Percentiles rank a stretch among this genome's conserved stretches.
Evolutionary conservation across 2,113 vertebrate species (phyloP).

Genomic region (Zapornia atra): DNA sequence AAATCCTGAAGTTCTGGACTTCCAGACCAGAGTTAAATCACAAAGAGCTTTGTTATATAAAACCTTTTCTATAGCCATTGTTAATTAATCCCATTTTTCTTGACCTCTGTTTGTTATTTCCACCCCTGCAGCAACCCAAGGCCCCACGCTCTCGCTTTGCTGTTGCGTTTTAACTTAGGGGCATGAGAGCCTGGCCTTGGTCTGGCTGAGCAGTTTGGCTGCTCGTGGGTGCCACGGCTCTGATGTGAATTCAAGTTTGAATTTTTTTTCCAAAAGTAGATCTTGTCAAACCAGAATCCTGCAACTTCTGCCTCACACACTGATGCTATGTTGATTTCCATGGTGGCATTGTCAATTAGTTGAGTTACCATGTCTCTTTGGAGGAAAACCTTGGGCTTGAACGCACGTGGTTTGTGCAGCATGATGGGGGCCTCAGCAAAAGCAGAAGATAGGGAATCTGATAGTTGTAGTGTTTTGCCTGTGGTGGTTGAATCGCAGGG

Average conservation of each 20-base stretch:
- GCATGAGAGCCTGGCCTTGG: background rate
- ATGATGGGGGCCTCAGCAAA: background rate
- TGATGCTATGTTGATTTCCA: background rate
- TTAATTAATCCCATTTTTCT: background rate
- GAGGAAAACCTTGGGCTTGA: background rate
- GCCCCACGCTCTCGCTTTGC: background rate
- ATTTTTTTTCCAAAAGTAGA: background rate
- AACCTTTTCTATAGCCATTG: background rate
- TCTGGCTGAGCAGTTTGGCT: background rate
- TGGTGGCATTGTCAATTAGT: background rate
- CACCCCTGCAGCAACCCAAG: background rate
- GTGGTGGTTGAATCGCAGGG: background rate
- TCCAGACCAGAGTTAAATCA: background rate
- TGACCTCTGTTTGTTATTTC: too few relatives aligned
- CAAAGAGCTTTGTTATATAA: background rate
- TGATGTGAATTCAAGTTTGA: background rate
- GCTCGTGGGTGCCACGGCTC: background rate
- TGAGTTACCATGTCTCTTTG: background rate
- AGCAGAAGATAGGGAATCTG: background rate
- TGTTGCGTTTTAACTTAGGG: background rate
- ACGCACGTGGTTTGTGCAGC: background rate
- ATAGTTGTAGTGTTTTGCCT: background rate
- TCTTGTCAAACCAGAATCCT: background rate
- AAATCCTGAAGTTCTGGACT: background rate
- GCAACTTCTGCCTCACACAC: accelerated